These are phyloP conservation scores for Cheilosia variabilis DNA, from an alignment of 2,888 invertebrate species.

Conservation along the genomic window DNA sequence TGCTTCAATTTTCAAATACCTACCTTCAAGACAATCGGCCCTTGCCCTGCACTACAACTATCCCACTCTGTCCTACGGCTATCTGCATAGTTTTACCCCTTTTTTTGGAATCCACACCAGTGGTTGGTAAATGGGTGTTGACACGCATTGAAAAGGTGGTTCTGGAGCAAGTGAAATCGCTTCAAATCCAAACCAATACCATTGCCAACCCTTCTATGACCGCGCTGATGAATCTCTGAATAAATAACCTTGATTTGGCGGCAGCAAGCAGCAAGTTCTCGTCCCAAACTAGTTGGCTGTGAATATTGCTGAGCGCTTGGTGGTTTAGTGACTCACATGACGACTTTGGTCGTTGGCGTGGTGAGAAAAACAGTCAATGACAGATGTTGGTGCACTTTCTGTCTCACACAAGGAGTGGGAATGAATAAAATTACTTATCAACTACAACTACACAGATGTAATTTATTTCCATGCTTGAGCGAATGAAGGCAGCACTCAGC, in stretches of 20 bases:
- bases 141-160: constrained; percentile 37
- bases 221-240: not conserved
- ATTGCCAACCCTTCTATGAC: not conserved
- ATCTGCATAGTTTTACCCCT: not conserved
- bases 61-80: constrained; percentile 26
- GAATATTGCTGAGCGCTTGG: constrained; percentile 77
- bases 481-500: not conserved
- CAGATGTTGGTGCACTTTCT: not conserved
- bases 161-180: not conserved
- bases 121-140: constrained; percentile 48
- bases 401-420: not conserved
- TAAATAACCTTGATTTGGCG: constrained; percentile 6
- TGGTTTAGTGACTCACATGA: constrained; percentile 83
- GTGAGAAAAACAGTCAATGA: constrained; percentile 50
- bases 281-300: constrained; percentile 35
- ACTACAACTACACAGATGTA: not conserved
- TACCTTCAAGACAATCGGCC: not conserved
- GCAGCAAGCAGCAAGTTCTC: not conserved
- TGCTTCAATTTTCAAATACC: constrained; percentile 1
- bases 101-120: constrained; percentile 8
- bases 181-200: not conserved
- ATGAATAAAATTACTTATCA: not conserved
- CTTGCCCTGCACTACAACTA: not conserved
- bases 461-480: not conserved
- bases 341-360: constrained; percentile 75